Percentiles rank a stretch among this genome's conserved stretches.
phyloP scores from a whole-genome alignment of 1,140 invertebrate genomes.

The Bombus huntii region DNA sequence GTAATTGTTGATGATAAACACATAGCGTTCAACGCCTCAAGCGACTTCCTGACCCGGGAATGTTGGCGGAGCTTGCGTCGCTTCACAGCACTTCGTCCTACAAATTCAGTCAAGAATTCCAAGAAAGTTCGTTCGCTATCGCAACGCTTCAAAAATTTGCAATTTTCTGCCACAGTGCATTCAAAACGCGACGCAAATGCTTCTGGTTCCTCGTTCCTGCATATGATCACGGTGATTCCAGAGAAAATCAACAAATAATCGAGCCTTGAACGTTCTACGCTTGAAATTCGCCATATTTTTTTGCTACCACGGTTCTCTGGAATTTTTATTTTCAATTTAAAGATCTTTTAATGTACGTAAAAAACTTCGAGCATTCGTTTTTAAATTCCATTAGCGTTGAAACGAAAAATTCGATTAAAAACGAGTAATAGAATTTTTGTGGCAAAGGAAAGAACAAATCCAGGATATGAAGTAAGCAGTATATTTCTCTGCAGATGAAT shows the following conservation, averaged over 20 bases:
- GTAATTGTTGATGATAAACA: slow-evolving; percentile 21
- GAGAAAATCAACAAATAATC: slow-evolving; percentile 3
- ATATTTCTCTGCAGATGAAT: not conserved
- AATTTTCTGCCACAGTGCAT: not conserved
- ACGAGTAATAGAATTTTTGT: not conserved
- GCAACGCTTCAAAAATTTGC: not conserved
- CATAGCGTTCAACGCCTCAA: not conserved
- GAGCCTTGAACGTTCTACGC: not conserved
- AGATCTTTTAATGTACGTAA: not conserved
- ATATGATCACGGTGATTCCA: not conserved
- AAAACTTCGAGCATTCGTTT: not conserved
- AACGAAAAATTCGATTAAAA: not conserved
- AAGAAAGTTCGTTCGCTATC: not conserved
- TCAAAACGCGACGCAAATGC: not conserved
- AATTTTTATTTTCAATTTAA: not conserved
- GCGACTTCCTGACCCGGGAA: not conserved
- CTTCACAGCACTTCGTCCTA: not conserved
- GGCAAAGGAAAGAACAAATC: not conserved
- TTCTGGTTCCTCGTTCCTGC: not conserved
- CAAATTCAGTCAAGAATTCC: not conserved
- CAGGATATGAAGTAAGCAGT: not conserved
- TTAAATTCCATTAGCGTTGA: not conserved
- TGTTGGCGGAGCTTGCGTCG: not conserved
- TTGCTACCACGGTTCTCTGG: not conserved
- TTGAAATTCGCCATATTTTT: not conserved